phyloP scores from a whole-genome alignment of 2,113 vertebrate genomes.

The Gnathonemus echidnorhynchus region DNA sequence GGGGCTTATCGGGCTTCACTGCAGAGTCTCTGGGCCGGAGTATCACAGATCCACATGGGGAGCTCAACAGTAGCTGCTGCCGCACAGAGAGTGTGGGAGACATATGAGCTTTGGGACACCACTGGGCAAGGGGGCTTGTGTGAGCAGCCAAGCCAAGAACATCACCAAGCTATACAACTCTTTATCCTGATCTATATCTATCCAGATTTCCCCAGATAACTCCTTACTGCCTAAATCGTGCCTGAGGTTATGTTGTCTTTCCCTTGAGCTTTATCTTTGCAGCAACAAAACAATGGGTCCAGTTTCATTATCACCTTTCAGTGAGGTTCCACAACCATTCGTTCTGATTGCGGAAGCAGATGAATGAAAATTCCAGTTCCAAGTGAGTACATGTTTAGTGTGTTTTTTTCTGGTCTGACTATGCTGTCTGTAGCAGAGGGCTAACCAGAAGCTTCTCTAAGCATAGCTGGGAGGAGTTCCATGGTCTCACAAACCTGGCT shows the following conservation, averaged over 20 bases:
- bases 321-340: neutral
- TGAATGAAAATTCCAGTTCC: neutral
- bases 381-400: neutral
- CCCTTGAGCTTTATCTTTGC: neutral
- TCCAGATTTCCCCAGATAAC: neutral
- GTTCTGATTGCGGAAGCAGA: neutral
- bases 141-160: neutral
- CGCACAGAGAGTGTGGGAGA: neutral
- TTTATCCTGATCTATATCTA: too few relatives aligned
- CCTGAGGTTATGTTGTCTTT: neutral
- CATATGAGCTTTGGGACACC: neutral
- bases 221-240: neutral
- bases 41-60: neutral
- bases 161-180: neutral
- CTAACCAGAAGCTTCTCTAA: neutral
- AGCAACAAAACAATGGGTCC: neutral
- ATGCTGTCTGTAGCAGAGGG: neutral
- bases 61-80: neutral
- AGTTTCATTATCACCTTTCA: neutral
- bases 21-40: neutral
- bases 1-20: neutral
- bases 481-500: constrained; percentile 40
- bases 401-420: neutral
- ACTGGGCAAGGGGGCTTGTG: neutral
- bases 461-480: constrained; percentile 9